Evolutionary conservation across 2,113 vertebrate genomes (phyloP), one percentile per base, ranked within the genome.

Genomic region (Barbus barbus): DNA sequence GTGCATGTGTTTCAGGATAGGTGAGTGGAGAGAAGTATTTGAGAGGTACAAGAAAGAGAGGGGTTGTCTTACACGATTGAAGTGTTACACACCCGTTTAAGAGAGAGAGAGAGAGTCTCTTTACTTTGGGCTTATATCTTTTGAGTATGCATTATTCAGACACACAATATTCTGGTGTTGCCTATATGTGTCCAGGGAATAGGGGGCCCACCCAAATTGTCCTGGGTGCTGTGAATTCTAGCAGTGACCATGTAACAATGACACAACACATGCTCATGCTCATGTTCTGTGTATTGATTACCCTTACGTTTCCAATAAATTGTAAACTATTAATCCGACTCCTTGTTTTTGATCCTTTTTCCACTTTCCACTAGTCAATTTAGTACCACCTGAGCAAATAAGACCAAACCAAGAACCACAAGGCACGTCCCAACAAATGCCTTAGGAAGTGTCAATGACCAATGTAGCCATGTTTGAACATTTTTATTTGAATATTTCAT

Each of bases 261-360:
- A 56, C 33, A 38, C 4, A 31, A 20, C 69, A 41, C 14, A 69
- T 38, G 69, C 44, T 58, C 51, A 22, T 16, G 31, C 28, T 77
- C 28, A 60, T 78, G 76, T 26, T 61, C 56, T 61, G 4, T 78
- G 76, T 60, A 61, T 78, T 60, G 56, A 78, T 41, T 41, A 41
- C 69, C 28, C 31, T 26, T 41, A 38, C 18, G 26, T 26, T 18
- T 78, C 76, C 56, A 78, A 78, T 78, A 78, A 78, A 78, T 12
- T 41, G 36, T 41, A 18, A 41, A 60, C 31, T 9, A 61, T 24
- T 78, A 78, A 36, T 41, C 53, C 1, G n/a, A 26, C 33, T 58
- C 11, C 28, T 78, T 56, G 31, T 31, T 61, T 61, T 38, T 78
- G 53, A 5, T 18, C 38, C 11, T 9, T 36, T 48, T 67, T 67